phyloP scores from a whole-genome alignment of 2,113 vertebrate species.

The Nesospiza acunhae region DNA sequence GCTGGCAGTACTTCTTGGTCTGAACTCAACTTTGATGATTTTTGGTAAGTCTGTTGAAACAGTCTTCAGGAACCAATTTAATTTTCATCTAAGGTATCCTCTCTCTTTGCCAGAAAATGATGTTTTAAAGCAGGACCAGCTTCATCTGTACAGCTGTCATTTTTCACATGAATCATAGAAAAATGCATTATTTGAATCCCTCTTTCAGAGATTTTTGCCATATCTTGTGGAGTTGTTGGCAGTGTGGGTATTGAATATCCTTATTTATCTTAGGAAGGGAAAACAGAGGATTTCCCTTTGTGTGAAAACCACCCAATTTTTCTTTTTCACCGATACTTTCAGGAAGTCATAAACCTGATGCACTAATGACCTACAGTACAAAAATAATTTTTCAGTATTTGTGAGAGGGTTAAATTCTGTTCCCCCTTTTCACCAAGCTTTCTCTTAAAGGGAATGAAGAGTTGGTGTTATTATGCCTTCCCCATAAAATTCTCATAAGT shows the following conservation, averaged over 20 bases:
- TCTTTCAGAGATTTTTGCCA: neutral
- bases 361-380: neutral
- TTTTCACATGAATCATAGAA: neutral
- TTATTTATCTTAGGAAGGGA: neutral
- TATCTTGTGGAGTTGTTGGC: neutral
- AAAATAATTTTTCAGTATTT: neutral
- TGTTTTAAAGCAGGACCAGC: constrained; percentile 6
- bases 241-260: neutral
- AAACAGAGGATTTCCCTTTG: neutral
- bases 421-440: neutral
- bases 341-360: neutral
- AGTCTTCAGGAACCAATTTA: neutral
- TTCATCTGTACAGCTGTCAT: neutral
- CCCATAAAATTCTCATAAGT: neutral
- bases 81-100: neutral
- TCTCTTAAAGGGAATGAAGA: neutral
- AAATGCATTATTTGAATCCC: neutral
- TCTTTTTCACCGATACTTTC: neutral
- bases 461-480: neutral
- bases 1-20: neutral
- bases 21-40: neutral
- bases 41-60: neutral
- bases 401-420: neutral
- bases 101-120: neutral
- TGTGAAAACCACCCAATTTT: neutral